A percentile compares a stretch with the other conserved stretches of the same genome.
Conservation (phyloP, 2,888 invertebrate species). For the Lymantria monacha region DNA sequence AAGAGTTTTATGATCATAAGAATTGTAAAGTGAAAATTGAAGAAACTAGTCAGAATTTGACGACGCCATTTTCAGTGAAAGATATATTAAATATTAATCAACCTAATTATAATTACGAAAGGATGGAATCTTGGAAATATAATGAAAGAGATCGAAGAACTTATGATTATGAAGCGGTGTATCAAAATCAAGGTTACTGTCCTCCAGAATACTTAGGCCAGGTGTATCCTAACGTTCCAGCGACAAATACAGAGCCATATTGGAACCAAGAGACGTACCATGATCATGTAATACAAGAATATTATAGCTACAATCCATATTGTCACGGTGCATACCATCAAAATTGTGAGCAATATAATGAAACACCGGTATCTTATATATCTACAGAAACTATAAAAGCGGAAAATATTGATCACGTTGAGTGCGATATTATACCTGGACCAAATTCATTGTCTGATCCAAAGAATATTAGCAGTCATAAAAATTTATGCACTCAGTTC, state of each 20-base stretch:
- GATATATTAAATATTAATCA: conserved; percentile 69
- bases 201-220: conserved; percentile 59
- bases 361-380: conserved; percentile 32
- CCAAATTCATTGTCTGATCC: conserved; percentile 16
- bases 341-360: conserved; percentile 56
- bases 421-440: conserved; percentile 28
- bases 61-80: conserved; percentile 72
- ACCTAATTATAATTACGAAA: conserved; percentile 56
- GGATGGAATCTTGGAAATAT: conserved; percentile 60
- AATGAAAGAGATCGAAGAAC: conserved; percentile 51
- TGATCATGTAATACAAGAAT: conserved; percentile 64
- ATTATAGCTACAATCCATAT: conserved; percentile 64
- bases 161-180: conserved; percentile 55
- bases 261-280: conserved; percentile 64
- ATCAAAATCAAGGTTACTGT: conserved; percentile 54
- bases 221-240: conserved; percentile 56
- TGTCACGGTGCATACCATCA: conserved; percentile 67
- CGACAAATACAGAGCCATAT: conserved; percentile 61
- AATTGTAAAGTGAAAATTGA: conserved; percentile 55
- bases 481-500: conserved; percentile 22
- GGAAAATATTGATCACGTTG: conserved; percentile 36
- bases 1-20: conserved; percentile 44
- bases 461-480: conserved; percentile 25
- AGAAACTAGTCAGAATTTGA: conserved; percentile 47
- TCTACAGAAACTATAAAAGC: conserved; percentile 37